These are phyloP conservation scores for Zoroaster sp. DNA, from an alignment of 53 echinoderm and acorn worm genomes.

Conservation along the genomic window DNA sequence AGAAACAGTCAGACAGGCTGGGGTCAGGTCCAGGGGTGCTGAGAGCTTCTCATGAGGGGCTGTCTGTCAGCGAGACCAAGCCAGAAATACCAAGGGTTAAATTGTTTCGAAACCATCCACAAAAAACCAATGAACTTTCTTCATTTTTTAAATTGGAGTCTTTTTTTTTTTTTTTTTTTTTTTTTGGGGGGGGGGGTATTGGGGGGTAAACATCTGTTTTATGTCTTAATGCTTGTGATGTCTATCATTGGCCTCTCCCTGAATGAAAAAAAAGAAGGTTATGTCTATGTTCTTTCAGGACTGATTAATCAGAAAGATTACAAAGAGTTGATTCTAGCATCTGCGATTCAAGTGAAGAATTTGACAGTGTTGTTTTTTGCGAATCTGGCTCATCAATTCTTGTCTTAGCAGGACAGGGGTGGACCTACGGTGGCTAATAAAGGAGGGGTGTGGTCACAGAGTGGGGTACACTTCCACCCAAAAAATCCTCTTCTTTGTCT, in stretches of 20 bases:
- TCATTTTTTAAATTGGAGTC: neutral
- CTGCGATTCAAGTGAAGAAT: no score
- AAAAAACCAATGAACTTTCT: neutral
- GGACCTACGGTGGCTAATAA: no score
- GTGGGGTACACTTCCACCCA: no score
- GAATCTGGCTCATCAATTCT: no score
- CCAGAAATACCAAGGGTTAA: neutral
- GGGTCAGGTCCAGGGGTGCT: conserved; percentile 47
- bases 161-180: neutral
- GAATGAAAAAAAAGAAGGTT: neutral
- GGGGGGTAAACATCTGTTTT: conserved; percentile 14
- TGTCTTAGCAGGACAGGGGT: no score
- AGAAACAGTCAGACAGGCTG: conserved; percentile 17
- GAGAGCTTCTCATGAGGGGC: neutral
- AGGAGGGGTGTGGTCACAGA: no score
- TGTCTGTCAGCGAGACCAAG: conserved; percentile 9
- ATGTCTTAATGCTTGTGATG: neutral
- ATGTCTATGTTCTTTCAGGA: neutral
- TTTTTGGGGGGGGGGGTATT: neutral
- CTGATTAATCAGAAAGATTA: no score
- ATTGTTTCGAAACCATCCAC: conserved; percentile 43
- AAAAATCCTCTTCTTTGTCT: no score
- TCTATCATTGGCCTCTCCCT: conserved; percentile 6
- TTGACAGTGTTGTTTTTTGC: no score
- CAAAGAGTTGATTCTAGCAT: no score